Percentiles rank a stretch among this genome's conserved stretches.
phyloP scores from a whole-genome alignment of 2,113 vertebrate species.

The Rhineura floridana region DNA sequence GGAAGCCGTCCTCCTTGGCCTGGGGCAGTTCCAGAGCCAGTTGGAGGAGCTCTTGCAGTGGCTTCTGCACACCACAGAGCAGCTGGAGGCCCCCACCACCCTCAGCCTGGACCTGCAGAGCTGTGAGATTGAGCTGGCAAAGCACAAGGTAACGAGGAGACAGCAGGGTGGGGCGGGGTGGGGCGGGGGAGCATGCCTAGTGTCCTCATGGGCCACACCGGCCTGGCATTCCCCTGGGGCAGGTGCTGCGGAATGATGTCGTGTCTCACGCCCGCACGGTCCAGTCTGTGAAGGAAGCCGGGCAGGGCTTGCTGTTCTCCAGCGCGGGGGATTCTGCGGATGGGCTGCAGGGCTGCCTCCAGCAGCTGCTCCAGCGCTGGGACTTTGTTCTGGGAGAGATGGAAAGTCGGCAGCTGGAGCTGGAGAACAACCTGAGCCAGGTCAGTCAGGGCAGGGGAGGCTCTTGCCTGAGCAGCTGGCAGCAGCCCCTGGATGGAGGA shows the following conservation, averaged over 20 bases:
- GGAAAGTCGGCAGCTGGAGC: slow-evolving; percentile 83
- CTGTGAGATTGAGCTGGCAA: slow-evolving; percentile 91
- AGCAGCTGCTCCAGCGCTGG: slow-evolving; percentile 83
- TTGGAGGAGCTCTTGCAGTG: slow-evolving; percentile 86
- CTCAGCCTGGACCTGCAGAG: slow-evolving; percentile 84
- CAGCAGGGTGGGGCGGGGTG: accelerated
- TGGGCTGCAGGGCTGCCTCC: slow-evolving; percentile 78
- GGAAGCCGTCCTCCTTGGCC: slow-evolving; percentile 84
- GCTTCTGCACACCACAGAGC: slow-evolving; percentile 79
- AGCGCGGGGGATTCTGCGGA: slow-evolving; percentile 74
- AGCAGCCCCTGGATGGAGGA: too few relatives aligned
- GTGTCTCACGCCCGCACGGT: slow-evolving; percentile 84
- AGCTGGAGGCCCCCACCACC: slow-evolving; percentile 73
- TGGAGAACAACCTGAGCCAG: slow-evolving; percentile 89
- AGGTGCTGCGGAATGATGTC: slow-evolving; percentile 88
- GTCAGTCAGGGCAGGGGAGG: slow-evolving; percentile 50
- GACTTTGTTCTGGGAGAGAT: slow-evolving; percentile 84
- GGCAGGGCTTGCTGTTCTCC: slow-evolving; percentile 78
- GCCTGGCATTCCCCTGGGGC: neutral
- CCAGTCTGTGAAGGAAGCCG: slow-evolving; percentile 81
- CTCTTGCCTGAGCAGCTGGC: accelerated
- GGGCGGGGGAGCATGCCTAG: neutral
- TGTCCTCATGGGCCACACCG: too few relatives aligned
- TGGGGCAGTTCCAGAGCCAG: slow-evolving; percentile 90
- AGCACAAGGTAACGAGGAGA: slow-evolving; percentile 81